Evolutionary conservation across 2,113 vertebrate genomes (phyloP).

Genomic region (Alethe diademata): DNA sequence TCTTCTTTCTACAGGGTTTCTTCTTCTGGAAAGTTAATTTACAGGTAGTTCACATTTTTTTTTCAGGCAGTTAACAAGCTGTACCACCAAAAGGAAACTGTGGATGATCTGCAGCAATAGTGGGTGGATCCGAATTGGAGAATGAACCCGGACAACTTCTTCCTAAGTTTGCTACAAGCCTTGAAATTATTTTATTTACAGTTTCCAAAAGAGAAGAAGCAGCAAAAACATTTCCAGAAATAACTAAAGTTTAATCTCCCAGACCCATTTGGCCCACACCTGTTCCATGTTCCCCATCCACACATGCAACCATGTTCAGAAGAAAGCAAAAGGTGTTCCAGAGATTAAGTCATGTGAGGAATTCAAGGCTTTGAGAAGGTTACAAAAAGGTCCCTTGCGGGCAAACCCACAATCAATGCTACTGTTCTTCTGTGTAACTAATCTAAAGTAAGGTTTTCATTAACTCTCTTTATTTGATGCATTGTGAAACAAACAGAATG

Average conservation of each 20-base stretch:
- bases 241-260: background rate
- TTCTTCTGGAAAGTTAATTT: background rate
- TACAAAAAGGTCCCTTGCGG: background rate
- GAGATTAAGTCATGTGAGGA: background rate
- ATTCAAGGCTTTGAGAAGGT: background rate
- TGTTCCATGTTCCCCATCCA: background rate
- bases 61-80: background rate
- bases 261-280: background rate
- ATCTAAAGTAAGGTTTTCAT: conserved; percentile 37
- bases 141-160: background rate
- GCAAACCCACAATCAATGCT: background rate
- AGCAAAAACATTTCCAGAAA: background rate
- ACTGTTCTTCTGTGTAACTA: conserved; percentile 23
- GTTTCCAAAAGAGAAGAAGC: background rate
- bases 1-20: background rate
- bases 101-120: background rate
- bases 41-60: background rate
- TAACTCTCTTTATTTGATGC: conserved; percentile 18
- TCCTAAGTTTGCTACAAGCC: background rate
- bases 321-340: background rate
- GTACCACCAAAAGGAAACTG: background rate
- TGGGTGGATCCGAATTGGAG: background rate
- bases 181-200: background rate
- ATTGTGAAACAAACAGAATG: background rate
- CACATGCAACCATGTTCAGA: background rate